Evolutionary conservation across 2,888 invertebrate genomes (phyloP), one percentile per base, ranked within the genome.

Genomic region (Brenthis daphne): DNA sequence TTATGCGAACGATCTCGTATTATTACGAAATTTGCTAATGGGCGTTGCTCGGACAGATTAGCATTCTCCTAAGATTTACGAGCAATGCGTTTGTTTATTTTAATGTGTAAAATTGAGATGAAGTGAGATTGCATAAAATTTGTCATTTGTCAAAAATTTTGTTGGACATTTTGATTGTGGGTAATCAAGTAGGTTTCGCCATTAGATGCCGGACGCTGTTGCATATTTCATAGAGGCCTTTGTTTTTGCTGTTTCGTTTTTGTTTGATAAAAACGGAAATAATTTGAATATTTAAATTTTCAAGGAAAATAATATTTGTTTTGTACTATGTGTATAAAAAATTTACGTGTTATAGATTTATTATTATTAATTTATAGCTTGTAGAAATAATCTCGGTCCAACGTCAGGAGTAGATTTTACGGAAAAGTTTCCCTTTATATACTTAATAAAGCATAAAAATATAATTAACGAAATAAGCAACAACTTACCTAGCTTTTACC

Each of bases 21-120:
- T 84, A 84, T 84, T 81, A 84, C 75, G 73, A 79, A 83, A 82
- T 82, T 81, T 77, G 82, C 79, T 79, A 84, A 83, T 81, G 82
- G 83, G 84, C 84, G 85, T 85, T 80, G 77, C 77, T 76, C 78
- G 77, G 73, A 74, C 73, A 75, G 76, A 78, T 77, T 80, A 73
- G 77, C 74, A 77, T 77, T 77, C 77, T 75, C 77, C 77, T 77
- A 66, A 75, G 77, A 80, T 80, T 82, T 84, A 80, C n/a, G 79
- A 77, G 75, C 67, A 70, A 37, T 77, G 69, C 83, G 79, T 85
- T 85, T 87, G 83, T 86, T 86, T 85, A 77, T 82, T 82, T 79
- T 76, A 82, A 80, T 77, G 77, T 75, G 77, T 77, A 76, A 80
- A 79, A 79, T 79, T 76, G 75, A 78, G 76, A 74, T 76, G 69